Evolutionary conservation across 2,888 invertebrate species (phyloP).

Genomic region (Hipparchia sbordonii): DNA sequence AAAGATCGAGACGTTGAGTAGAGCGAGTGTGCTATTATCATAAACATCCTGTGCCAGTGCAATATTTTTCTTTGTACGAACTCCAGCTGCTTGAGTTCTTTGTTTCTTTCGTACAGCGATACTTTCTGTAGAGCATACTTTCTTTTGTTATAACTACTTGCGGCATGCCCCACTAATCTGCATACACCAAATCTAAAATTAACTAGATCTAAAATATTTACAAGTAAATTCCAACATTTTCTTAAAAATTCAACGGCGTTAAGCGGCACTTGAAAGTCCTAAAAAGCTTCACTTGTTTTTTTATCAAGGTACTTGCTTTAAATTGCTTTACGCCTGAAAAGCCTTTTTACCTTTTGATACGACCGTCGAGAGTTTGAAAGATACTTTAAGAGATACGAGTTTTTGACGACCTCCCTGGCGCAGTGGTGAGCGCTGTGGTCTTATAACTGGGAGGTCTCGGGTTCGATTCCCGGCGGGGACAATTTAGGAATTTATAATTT

Average conservation of each 20-base stretch:
- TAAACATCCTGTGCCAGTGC: conserved; percentile 74
- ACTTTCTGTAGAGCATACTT: conserved; percentile 72
- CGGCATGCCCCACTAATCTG: conserved; percentile 46
- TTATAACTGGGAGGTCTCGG: too few relatives aligned
- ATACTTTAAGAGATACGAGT: not conserved
- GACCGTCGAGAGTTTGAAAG: not conserved
- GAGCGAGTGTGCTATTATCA: conserved; percentile 74
- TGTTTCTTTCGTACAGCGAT: conserved; percentile 73
- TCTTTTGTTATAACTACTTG: conserved; percentile 76
- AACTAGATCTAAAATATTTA: not conserved
- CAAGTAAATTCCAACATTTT: not conserved
- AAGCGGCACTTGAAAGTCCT: conserved; percentile 9
- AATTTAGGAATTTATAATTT: too few relatives aligned
- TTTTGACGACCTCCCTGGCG: too few relatives aligned
- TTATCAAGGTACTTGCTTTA: conserved; percentile 8
- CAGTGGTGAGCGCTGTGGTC: too few relatives aligned
- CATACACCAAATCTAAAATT: conserved; percentile 36
- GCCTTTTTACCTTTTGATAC: conserved; percentile 5
- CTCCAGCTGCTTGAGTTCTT: conserved; percentile 69
- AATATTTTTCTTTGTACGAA: conserved; percentile 77
- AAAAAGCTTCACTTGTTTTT: conserved; percentile 8
- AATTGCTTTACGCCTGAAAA: conserved; percentile 9
- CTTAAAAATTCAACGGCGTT: not conserved
- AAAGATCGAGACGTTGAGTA: conserved; percentile 70
- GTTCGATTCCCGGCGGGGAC: too few relatives aligned